Conservation (phyloP, 2,888 invertebrate genomes). For the Rambutsinella grinnellia region DNA sequence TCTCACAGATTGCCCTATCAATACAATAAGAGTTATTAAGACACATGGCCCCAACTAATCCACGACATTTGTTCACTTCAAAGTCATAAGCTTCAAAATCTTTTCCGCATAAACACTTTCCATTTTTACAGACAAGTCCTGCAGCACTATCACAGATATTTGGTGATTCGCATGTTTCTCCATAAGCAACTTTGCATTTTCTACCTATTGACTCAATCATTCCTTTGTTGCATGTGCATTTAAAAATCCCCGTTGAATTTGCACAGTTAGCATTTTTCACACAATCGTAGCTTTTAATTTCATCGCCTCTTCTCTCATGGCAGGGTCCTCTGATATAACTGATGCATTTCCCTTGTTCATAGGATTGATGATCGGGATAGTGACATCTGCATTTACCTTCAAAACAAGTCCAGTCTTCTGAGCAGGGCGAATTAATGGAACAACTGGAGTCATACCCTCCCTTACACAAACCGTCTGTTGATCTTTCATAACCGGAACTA, state of each 20-base stretch:
- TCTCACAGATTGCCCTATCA: conserved; percentile 16
- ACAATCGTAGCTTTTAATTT: not conserved
- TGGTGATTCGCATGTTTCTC: too few relatives aligned
- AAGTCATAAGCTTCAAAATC: conserved; percentile 30
- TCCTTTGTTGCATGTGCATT: conserved; percentile 29
- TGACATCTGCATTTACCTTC: conserved; percentile 56
- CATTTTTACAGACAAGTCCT: conserved; percentile 20
- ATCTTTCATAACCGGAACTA: too few relatives aligned
- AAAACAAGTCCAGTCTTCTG: conserved; percentile 62
- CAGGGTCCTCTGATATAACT: conserved; percentile 32
- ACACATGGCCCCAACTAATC: conserved; percentile 28
- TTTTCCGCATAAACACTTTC: conserved; percentile 17
- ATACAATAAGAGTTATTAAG: not conserved
- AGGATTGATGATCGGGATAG: conserved; percentile 22
- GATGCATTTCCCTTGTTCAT: conserved; percentile 20
- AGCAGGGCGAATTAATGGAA: conserved; percentile 67
- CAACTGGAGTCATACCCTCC: conserved; percentile 17
- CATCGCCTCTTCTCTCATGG: conserved; percentile 2
- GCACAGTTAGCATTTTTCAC: conserved; percentile 17
- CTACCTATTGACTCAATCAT: conserved; percentile 11
- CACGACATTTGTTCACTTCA: conserved; percentile 1
- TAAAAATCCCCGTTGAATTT: not conserved
- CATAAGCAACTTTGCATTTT: conserved; percentile 13
- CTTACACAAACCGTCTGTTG: conserved; percentile 24
- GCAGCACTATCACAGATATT: conserved; percentile 20